Evolutionary conservation across 2,888 invertebrate species (phyloP).

Genomic region (Drepana falcataria): DNA sequence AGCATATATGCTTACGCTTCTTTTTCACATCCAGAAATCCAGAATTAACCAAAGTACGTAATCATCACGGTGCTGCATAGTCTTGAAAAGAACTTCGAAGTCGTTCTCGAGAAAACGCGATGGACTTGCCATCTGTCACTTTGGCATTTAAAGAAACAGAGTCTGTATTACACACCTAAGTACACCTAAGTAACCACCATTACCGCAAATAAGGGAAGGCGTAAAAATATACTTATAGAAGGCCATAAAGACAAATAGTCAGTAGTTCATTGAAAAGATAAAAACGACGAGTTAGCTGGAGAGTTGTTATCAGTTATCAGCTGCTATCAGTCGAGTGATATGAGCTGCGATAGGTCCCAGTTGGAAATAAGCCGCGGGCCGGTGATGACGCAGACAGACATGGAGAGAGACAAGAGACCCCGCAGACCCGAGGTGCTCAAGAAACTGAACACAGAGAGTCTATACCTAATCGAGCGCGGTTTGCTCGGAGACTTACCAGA

Average conservation of each 20-base stretch:
- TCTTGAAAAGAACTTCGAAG: too few species aligned
- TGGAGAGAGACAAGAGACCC: constrained; percentile 58
- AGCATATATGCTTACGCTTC: too few species aligned
- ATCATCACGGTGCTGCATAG: too few species aligned
- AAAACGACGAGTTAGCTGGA: neutral
- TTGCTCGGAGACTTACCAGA: constrained; percentile 62
- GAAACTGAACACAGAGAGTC: constrained; percentile 61
- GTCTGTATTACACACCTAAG: too few species aligned
- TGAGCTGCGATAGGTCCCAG: constrained; percentile 45
- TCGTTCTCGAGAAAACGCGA: too few species aligned
- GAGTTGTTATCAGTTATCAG: constrained; percentile 34
- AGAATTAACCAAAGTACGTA: too few species aligned
- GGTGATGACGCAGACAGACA: constrained; percentile 56
- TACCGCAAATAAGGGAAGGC: too few species aligned
- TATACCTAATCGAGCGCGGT: constrained; percentile 62
- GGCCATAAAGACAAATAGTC: constrained; percentile 6
- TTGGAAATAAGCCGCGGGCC: constrained; percentile 45
- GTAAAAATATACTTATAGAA: too few species aligned
- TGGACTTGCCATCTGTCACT: too few species aligned
- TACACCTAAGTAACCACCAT: too few species aligned
- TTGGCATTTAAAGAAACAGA: too few species aligned
- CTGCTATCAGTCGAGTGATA: constrained; percentile 57
- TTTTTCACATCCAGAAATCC: too few species aligned
- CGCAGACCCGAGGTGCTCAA: constrained; percentile 57
- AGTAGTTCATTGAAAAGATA: neutral